Conservation (phyloP, 2,113 vertebrate species). For the Marcusenius ussheri region DNA sequence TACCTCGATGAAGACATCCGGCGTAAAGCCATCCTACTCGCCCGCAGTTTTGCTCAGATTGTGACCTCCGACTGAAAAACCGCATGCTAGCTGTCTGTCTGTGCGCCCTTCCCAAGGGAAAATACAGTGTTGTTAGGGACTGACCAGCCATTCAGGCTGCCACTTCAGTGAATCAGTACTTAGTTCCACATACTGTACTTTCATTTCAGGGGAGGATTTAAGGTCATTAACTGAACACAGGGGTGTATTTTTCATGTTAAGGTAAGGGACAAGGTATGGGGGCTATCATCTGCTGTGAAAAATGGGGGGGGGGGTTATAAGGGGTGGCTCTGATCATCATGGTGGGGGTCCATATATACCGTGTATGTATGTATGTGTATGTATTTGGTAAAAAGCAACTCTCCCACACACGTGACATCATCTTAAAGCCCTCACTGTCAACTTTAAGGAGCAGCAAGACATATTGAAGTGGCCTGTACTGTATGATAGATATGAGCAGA, state of each 20-base stretch:
- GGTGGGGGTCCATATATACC: background rate
- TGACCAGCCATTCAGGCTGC: background rate
- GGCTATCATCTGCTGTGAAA: background rate
- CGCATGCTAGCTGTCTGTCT: background rate
- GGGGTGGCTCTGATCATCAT: background rate
- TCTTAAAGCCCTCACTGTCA: background rate
- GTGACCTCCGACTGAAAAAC: background rate
- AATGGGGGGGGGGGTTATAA: background rate
- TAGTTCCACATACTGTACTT: background rate
- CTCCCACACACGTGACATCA: background rate
- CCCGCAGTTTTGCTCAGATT: background rate
- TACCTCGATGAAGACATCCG: too few species aligned
- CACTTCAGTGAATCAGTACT: background rate
- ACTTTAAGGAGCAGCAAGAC: background rate
- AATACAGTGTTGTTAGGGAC: background rate
- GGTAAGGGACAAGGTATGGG: background rate
- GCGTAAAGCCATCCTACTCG: background rate
- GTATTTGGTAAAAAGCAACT: background rate
- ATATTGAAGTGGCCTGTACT: background rate
- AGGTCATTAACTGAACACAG: background rate
- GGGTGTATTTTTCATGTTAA: background rate
- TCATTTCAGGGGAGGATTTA: background rate
- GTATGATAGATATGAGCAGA: background rate
- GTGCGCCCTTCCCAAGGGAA: background rate
- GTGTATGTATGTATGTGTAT: background rate